Base-by-base conservation (phyloP, 2,888 invertebrate species). In the Clitarchus hookeri region DNA sequence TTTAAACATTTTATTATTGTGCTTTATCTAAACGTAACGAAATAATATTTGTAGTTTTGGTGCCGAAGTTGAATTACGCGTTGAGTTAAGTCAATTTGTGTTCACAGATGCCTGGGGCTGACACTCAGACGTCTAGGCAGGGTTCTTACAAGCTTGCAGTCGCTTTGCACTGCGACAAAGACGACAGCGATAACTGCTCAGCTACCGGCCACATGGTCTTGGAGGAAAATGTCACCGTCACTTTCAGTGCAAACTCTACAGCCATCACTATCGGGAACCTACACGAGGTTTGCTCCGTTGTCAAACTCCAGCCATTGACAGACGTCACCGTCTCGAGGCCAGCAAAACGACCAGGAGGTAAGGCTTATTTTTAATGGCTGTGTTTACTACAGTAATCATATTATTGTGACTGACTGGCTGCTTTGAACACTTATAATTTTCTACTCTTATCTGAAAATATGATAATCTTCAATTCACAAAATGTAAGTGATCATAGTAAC, bases 151-250 rank as follows among this genome's bases (percentile, higher is more conserved):
- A 82, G 82, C 27, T 82, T 16, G 27, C 27, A 13, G 23, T 82
- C 36, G 82, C 36, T 26, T 26, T 82, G 36, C 19, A 9, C 36
- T 82, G 36, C 44, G n/a, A 79, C n/a, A 13, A 2, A 27, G 82
- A 27, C 27, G 82, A 12, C 13, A 19, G 19, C 16, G 19, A 36
- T 26, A 23, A 82, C 82, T 82, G 82, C 23, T 82, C 82, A 36
- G 82, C 82, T 11, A 23, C 82, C 36, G 82, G 82, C 27, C 82
- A 23, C 82, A 36, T 82, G 82, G 25, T 26, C 44, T 27, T 36
- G 27, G 82, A 82, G 44, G 82, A 82, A 26, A n/a, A 44, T 36
- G 82, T 82, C 36, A 82, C 36, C 23, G 36, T 82, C 44, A 36
- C 27, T 19, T 82, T 82, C 82, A 11, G 8, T 0, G 82, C 82